Base-by-base conservation (phyloP, 2,797 vertebrate species). In the Molossus alvarezi region DNA sequence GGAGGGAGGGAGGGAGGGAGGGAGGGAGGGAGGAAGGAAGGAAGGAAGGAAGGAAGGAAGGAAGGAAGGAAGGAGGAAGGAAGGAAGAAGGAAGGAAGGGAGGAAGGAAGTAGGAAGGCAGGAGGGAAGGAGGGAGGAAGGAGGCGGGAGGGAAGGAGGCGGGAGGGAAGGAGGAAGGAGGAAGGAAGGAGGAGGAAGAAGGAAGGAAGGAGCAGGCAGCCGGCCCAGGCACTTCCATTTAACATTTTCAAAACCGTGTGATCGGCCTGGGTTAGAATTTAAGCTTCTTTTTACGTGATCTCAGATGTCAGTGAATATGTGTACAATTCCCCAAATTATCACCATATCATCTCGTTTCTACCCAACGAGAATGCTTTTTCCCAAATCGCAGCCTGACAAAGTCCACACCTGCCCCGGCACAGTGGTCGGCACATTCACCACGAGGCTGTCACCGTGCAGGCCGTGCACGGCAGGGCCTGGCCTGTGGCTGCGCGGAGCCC, bases 361-460 rank as follows among this genome's bases (percentile, higher is more conserved):
- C 23, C 80, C 65, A 64, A 23, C 3, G 37, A 94, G 1, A n/a
- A n/a, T 5, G 18, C 23, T 58, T 65, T 60, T 85, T 21, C 33
- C 69, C 27, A 90, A 95, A 91, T 51, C 10, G 11, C 64, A 12
- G 60, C 67, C 57, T 29, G 84, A 25, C 45, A 41, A 96, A 79
- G 72, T 5, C 81, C 64, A 80, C 48, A 18, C 65, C 83, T 81
- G 82, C 69, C 41, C 62, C 45, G 6, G 76, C 81, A 88, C 51
- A 60, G 53, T 57, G 33, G 0, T 3, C 0, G 4, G 73, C 9
- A 27, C 83, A 81, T 5, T 96, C 60, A 14, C 4, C 8, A 3
- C 3, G 45, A 51, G 71, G 45, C 72, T 87, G 81, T 69, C 67
- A 10, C 53, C 48, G 27, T 14, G n/a, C 20, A 1, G 1, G 12